Percentiles rank a stretch among this genome's conserved stretches.
Evolutionary conservation across 2,113 vertebrate genomes (phyloP).

Genomic region (Sarotherodon lohbergeri): DNA sequence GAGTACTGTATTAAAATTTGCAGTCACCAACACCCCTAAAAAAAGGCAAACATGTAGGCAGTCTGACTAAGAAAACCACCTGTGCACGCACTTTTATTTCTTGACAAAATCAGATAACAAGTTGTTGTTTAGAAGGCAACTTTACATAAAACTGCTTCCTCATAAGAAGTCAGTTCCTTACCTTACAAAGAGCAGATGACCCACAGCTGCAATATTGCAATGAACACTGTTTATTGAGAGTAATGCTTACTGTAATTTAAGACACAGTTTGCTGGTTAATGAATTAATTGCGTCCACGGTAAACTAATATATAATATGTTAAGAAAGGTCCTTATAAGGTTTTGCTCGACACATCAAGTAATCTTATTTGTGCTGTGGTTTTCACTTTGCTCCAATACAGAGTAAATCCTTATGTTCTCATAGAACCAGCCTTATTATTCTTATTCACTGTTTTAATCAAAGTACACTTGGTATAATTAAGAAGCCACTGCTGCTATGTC

Average conservation of each 20-base stretch:
- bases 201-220: not conserved
- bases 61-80: not conserved
- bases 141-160: not conserved
- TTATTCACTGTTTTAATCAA: not conserved
- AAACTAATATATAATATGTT: not conserved
- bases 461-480: not conserved
- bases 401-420: not conserved
- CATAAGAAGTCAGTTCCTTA: not conserved
- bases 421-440: not conserved
- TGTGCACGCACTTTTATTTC: not conserved
- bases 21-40: not conserved
- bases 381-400: not conserved
- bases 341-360: not conserved
- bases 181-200: conserved; percentile 2
- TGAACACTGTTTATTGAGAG: not conserved
- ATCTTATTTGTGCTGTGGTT: not conserved
- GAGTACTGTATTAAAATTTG: not conserved
- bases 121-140: not conserved
- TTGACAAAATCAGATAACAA: not conserved
- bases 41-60: not conserved
- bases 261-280: not conserved
- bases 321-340: not conserved
- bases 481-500: not conserved
- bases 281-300: fast-evolving
- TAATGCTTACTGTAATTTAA: not conserved